Percentiles rank a stretch among this genome's conserved stretches.
These are phyloP conservation scores for Eumacrocentrus americanus DNA, from an alignment of 2,888 invertebrate genomes.

Conservation along the genomic window DNA sequence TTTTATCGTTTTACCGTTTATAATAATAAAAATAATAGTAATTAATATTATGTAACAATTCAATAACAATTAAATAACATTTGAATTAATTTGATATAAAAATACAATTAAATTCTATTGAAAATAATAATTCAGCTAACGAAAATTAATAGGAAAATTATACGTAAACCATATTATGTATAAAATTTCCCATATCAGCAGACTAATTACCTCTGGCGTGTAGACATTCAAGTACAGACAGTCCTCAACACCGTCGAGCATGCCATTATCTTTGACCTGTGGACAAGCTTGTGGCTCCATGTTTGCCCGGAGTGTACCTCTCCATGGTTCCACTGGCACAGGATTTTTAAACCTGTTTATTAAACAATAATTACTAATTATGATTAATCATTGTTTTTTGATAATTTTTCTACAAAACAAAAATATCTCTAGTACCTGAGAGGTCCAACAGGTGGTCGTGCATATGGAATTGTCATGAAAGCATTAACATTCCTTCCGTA, in stretches of 20 bases:
- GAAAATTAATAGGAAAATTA: no score
- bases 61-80: no score
- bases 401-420: not conserved
- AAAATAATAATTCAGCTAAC: no score
- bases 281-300: conserved; percentile 32
- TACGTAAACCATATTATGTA: no score
- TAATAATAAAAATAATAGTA: no score
- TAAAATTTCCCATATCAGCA: no score
- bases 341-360: conserved; percentile 39
- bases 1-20: no score
- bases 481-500: conserved; percentile 30
- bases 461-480: conserved; percentile 41
- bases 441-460: conserved; percentile 34
- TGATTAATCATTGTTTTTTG: not conserved
- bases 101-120: no score
- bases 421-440: conserved; percentile 29
- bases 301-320: conserved; percentile 32
- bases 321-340: conserved; percentile 38
- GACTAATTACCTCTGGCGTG: conserved; percentile 36
- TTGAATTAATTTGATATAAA: not conserved
- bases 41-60: no score
- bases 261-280: conserved; percentile 28
- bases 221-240: conserved; percentile 38
- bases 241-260: conserved; percentile 33
- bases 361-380: not conserved